A percentile compares a stretch with the other conserved stretches of the same genome.
Evolutionary conservation across 2,888 invertebrate species (phyloP).

Genomic region (Apomyelois bistriatella): DNA sequence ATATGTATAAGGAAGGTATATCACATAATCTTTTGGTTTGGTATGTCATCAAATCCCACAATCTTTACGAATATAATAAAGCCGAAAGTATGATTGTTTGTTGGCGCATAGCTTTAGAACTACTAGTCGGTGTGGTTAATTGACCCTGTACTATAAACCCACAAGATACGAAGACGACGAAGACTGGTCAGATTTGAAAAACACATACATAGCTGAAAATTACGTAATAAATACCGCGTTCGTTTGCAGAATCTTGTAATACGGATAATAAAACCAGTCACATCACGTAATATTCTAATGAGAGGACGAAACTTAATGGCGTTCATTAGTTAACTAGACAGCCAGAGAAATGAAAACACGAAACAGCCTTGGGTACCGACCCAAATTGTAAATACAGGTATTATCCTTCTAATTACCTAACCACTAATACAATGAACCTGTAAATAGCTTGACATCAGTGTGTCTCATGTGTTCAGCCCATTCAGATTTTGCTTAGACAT

Average conservation of each 20-base stretch:
- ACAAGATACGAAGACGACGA: too few species aligned
- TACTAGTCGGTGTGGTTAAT: too few species aligned
- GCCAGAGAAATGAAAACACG: conserved; percentile 45
- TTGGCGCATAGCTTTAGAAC: too few species aligned
- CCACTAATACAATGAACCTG: conserved; percentile 28
- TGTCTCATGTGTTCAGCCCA: neutral
- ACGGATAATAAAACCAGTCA: neutral
- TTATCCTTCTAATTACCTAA: conserved; percentile 42
- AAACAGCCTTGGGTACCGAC: conserved; percentile 51
- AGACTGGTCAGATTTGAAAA: too few species aligned
- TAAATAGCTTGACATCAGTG: neutral
- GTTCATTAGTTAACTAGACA: conserved; percentile 41
- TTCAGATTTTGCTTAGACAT: neutral
- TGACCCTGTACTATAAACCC: too few species aligned
- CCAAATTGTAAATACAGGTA: conserved; percentile 46
- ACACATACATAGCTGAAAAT: too few species aligned
- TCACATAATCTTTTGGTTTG: too few species aligned
- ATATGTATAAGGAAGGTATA: too few species aligned
- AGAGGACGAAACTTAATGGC: conserved; percentile 29
- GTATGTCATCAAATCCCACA: too few species aligned
- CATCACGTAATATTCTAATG: conserved; percentile 15
- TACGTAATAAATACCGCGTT: too few species aligned
- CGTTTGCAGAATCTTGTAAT: neutral
- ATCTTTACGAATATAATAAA: too few species aligned
- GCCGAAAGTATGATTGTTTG: too few species aligned